Conservation (phyloP, 2,888 invertebrate genomes). For the Pinctada fucata region DNA sequence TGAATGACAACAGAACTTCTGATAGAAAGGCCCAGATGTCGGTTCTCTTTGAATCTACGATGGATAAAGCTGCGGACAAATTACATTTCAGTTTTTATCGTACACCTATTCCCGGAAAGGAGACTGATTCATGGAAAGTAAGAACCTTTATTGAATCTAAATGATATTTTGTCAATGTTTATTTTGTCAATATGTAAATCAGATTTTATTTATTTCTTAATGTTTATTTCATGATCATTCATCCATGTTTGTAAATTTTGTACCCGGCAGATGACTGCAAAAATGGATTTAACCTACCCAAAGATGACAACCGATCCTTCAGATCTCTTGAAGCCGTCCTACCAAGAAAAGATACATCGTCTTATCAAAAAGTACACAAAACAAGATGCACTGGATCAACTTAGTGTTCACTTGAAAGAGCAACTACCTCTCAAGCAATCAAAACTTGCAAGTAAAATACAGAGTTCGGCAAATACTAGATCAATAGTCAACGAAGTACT, state of each 20-base stretch:
- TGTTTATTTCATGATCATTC: background rate
- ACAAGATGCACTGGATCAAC: conserved; percentile 33
- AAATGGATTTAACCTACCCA: conserved; percentile 46
- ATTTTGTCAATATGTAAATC: background rate
- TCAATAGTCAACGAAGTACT: conserved; percentile 40
- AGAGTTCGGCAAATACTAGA: conserved; percentile 2
- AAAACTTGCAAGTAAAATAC: background rate
- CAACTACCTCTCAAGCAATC: conserved; percentile 25
- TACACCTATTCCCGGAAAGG: conserved; percentile 38
- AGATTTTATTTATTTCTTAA: too few species aligned
- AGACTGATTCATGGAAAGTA: conserved; percentile 52
- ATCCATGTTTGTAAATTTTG: background rate
- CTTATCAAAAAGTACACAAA: conserved; percentile 43
- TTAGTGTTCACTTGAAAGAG: conserved; percentile 33
- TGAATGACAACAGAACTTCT: conserved; percentile 34
- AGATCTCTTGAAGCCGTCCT: conserved; percentile 43
- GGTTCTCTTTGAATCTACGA: conserved; percentile 41
- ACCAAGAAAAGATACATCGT: conserved; percentile 46
- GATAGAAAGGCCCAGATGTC: conserved; percentile 44
- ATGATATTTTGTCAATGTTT: background rate
- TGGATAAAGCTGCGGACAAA: conserved; percentile 10
- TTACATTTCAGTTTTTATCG: conserved; percentile 42
- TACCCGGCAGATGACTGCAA: conserved; percentile 48
- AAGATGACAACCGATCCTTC: conserved; percentile 44
- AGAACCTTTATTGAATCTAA: background rate